Percentiles rank a stretch among this genome's conserved stretches.
Evolutionary conservation across 2,797 vertebrate species (phyloP).

Genomic region (Chiroxiphia lanceolata): DNA sequence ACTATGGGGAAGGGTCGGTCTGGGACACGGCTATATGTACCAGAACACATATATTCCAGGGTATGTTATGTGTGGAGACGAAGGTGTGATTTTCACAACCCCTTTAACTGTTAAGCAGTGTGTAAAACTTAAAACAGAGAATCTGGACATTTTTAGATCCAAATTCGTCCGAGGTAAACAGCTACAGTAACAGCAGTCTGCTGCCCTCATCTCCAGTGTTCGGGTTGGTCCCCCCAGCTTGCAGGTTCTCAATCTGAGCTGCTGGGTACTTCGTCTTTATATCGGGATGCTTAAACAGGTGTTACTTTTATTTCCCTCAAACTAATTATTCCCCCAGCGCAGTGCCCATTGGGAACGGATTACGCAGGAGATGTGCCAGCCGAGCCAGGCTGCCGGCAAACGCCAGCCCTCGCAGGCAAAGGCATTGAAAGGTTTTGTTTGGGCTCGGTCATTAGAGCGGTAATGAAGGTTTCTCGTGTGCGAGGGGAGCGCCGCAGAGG

Average conservation of each 20-base stretch:
- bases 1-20: background rate
- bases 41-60: background rate
- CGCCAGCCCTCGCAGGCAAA: conserved; percentile 16
- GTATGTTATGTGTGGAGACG: background rate
- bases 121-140: conserved; percentile 36
- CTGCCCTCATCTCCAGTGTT: background rate
- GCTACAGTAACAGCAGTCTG: background rate
- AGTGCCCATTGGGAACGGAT: conserved; percentile 44
- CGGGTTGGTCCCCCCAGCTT: background rate
- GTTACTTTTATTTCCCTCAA: conserved; percentile 15
- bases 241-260: background rate
- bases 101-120: background rate
- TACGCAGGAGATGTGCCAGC: conserved; percentile 43
- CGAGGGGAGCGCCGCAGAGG: background rate
- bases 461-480: conserved; percentile 51
- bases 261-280: background rate
- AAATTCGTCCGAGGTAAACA: background rate
- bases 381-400: background rate
- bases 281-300: conserved; percentile 54
- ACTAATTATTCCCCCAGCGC: background rate
- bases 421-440: conserved; percentile 44
- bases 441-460: conserved; percentile 29
- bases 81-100: background rate
- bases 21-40: background rate
- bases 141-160: background rate